Percentiles rank a stretch among this genome's conserved stretches.
Conservation (phyloP, 2,797 vertebrate genomes). For the Darevskia nairensis region DNA sequence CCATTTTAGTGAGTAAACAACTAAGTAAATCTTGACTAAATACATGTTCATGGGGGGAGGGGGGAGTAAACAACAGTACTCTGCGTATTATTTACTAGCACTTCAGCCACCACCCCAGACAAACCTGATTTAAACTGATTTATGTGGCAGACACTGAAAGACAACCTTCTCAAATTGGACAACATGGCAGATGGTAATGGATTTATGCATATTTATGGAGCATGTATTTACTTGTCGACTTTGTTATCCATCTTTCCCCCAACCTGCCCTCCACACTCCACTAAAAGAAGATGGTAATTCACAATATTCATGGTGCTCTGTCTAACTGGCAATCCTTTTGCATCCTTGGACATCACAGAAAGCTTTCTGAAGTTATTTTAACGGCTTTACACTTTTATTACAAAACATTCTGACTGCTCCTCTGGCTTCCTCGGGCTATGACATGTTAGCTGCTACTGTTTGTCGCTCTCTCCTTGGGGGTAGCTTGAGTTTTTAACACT, state of each 20-base stretch:
- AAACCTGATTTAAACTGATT: conserved; percentile 75
- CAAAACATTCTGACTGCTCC: conserved; percentile 79
- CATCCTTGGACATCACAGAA: conserved; percentile 61
- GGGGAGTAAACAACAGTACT: conserved; percentile 60
- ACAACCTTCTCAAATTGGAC: conserved; percentile 76
- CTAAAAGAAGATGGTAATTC: conserved; percentile 72
- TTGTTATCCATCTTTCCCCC: conserved; percentile 75
- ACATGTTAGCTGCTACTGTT: conserved; percentile 74
- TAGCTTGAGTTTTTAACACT: conserved; percentile 77
- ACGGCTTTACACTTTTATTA: conserved; percentile 83
- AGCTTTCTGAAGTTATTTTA: conserved; percentile 77
- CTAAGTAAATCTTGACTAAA: conserved; percentile 65
- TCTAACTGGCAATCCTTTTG: conserved; percentile 62
- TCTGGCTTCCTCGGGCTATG: conserved; percentile 78
- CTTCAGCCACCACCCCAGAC: conserved; percentile 71
- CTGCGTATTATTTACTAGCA: conserved; percentile 65
- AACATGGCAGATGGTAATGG: conserved; percentile 76
- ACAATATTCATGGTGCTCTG: conserved; percentile 67
- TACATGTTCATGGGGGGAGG: conserved; percentile 33
- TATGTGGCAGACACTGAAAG: conserved; percentile 74
- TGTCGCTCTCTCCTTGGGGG: conserved; percentile 65
- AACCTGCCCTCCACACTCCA: conserved; percentile 6
- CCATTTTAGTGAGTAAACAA: conserved; percentile 53
- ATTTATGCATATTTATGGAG: conserved; percentile 80
- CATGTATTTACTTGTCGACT: conserved; percentile 76